Evolutionary conservation across 2,888 invertebrate genomes (phyloP), one percentile per base, ranked within the genome.

Genomic region (Mesopsocus fuscifrons): DNA sequence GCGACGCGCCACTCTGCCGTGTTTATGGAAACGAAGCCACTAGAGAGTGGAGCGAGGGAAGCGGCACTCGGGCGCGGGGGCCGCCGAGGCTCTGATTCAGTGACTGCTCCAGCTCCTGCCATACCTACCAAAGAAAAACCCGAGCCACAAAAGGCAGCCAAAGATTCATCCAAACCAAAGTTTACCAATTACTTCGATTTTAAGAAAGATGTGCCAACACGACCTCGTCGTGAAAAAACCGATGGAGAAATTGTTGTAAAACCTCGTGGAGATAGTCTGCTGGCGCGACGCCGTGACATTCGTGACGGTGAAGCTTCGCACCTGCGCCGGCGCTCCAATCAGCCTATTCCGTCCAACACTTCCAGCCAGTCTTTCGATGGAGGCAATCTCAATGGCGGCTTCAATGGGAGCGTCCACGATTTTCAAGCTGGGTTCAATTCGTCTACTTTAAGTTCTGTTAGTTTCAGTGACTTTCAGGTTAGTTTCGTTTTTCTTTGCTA

Each of bases 151-250:
- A 33, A 33, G 33, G 17, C 33, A 16, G 20, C 17, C 17, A 21
- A 38, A 20, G 18, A 34, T 9, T n/a, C 13, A 20, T 42, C 45
- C 18, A 48, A 49, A 23, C 42, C 49, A 41, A 47, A 58, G 49
- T 52, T 65, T 51, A 50, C 41, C 60, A 55, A 54, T 59, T 54
- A 52, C 61, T 72, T 50, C 58, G 38, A 38, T 34, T 38, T 35
- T 22, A 30, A 22, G 21, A 16, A 43, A 46, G 34, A 26, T 13
- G 34, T 26, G 20, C 57, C 57, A n/a, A 52, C 75, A 52, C 69
- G 71, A 55, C 82, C 81, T 41, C 71, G 85, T 55, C 70, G 85
- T 54, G 85, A 87, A 71, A 84, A 84, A 68, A 87, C 85, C 57
- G 85, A 87, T 65, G 84, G 83, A 47, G 82, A 83, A 61, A 83